Evolutionary conservation across 2,888 invertebrate species (phyloP).

Genomic region (Netelia virgata): DNA sequence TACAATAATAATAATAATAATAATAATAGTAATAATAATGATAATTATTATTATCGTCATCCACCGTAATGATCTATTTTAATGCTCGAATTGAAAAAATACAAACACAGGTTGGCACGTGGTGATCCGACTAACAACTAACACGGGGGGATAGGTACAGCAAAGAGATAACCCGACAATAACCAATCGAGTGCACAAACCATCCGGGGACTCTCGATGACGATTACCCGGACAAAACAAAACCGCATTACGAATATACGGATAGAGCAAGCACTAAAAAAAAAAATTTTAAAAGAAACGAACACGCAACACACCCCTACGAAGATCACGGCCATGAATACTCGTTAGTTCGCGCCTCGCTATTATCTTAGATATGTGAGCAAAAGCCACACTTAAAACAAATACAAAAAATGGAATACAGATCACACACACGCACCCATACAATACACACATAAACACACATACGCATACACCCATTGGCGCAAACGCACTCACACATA

Average conservation of each 20-base stretch:
- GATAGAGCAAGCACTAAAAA: conserved; percentile 5
- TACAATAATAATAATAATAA: background rate
- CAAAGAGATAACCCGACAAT: conserved; percentile 80
- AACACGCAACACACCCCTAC: conserved; percentile 17
- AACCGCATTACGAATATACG: conserved; percentile 1
- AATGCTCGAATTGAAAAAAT: conserved; percentile 78
- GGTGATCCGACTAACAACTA: conserved; percentile 82
- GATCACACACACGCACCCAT: background rate
- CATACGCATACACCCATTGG: conserved; percentile 35
- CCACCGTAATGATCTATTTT: conserved; percentile 65
- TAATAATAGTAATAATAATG: background rate
- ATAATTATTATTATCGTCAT: background rate
- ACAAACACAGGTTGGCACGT: conserved; percentile 80
- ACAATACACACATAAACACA: conserved; percentile 13
- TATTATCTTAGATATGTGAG: conserved; percentile 49
- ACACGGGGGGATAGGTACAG: conserved; percentile 81
- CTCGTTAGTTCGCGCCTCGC: conserved; percentile 53
- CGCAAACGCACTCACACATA: conserved; percentile 43
- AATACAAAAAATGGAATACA: background rate
- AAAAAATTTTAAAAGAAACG: conserved; percentile 4
- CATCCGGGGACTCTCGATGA: conserved; percentile 77
- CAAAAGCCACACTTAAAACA: conserved; percentile 16
- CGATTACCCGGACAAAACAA: conserved; percentile 53
- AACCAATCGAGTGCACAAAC: conserved; percentile 80
- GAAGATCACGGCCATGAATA: conserved; percentile 20